phyloP scores from a whole-genome alignment of 2,888 invertebrate genomes.

The Cephus spinipes region DNA sequence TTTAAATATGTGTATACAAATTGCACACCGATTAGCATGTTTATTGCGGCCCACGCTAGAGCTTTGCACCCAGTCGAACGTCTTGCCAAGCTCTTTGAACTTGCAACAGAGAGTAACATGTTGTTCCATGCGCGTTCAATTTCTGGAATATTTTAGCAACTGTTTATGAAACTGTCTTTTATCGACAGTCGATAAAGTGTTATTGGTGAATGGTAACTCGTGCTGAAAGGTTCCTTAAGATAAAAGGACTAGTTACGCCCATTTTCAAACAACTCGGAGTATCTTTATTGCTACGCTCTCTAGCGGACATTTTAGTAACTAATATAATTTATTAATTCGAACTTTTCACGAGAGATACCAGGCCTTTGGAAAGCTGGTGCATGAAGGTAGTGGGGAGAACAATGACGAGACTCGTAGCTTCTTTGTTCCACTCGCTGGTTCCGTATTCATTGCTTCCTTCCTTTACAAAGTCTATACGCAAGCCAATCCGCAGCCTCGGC shows the following conservation, averaged over 20 bases:
- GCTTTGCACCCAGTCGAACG: neutral
- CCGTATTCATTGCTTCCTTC: neutral
- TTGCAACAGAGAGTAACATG: neutral
- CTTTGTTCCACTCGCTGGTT: neutral
- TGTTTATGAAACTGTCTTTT: neutral
- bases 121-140: neutral
- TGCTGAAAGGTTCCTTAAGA: neutral
- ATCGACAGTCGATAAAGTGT: neutral
- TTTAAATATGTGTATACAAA: slow-evolving; percentile 11
- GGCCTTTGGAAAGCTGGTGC: neutral
- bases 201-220: neutral
- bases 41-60: slow-evolving; percentile 9
- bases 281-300: neutral
- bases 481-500: slow-evolving; percentile 43
- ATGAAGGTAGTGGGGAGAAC: neutral
- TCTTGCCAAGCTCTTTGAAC: neutral
- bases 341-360: neutral
- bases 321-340: slow-evolving; percentile 5
- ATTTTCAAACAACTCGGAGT: neutral
- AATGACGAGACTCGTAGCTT: neutral
- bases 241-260: neutral
- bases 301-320: neutral
- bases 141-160: neutral
- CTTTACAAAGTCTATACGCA: slow-evolving; percentile 8
- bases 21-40: slow-evolving; percentile 13